These are phyloP conservation scores for Poliocrania exsul DNA, from an alignment of 2,797 vertebrate species.

Conservation along the genomic window DNA sequence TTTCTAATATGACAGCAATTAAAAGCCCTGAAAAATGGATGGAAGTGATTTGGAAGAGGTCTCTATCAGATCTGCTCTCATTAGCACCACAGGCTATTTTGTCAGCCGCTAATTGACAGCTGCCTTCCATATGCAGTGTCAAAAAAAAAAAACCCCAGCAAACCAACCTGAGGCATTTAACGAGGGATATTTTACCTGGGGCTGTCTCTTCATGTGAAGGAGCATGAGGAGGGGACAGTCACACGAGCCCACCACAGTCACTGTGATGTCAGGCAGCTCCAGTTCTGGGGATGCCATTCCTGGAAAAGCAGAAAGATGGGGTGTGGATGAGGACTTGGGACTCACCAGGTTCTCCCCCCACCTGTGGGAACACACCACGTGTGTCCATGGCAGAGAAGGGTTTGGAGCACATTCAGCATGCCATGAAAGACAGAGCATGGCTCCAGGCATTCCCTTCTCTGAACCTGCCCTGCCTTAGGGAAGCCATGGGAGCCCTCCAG, in stretches of 20 bases:
- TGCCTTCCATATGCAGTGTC: background rate
- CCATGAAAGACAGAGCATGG: background rate
- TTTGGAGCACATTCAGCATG: background rate
- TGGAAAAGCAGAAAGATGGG: background rate
- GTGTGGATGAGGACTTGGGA: background rate
- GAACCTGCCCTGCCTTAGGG: background rate
- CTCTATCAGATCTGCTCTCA: slow-evolving; percentile 34
- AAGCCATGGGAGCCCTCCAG: background rate
- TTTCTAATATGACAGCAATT: slow-evolving; percentile 32
- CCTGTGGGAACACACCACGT: background rate
- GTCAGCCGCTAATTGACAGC: slow-evolving; percentile 55
- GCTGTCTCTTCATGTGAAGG: background rate
- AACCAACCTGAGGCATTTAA: background rate
- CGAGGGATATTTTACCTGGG: background rate
- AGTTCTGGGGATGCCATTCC: rapidly evolving
- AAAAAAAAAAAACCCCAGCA: background rate
- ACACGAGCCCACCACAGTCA: rapidly evolving
- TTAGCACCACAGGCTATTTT: slow-evolving; percentile 52
- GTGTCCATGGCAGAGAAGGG: background rate
- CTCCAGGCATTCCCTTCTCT: background rate
- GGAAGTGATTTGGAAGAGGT: slow-evolving; percentile 34
- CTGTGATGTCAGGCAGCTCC: background rate
- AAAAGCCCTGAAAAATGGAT: slow-evolving; percentile 31
- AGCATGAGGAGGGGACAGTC: rapidly evolving
- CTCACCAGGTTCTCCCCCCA: rapidly evolving